Percentiles rank a stretch among this genome's conserved stretches.
phyloP scores from a whole-genome alignment of 2,113 vertebrate species.

The Procavia capensis region DNA sequence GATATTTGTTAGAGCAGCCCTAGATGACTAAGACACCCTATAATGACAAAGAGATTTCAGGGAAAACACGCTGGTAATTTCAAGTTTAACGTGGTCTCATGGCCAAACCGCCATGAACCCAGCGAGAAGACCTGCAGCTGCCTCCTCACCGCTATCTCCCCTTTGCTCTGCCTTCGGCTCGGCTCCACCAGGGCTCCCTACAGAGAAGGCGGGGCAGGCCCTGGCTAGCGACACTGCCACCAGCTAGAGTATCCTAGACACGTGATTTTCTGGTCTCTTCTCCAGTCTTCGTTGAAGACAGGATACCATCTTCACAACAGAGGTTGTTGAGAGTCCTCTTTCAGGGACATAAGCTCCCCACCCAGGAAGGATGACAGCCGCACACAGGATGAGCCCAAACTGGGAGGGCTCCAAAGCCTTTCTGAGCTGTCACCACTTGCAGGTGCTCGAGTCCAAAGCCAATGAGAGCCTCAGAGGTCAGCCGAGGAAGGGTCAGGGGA shows the following conservation, averaged over 20 bases:
- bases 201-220: neutral
- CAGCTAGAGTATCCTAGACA: neutral
- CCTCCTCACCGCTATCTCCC: neutral
- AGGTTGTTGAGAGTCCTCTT: neutral
- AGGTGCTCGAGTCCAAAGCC: neutral
- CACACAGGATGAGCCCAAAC: neutral
- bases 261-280: neutral
- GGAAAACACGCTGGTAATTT: neutral
- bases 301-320: neutral
- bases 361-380: neutral
- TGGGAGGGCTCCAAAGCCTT: neutral
- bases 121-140: neutral
- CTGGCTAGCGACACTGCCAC: neutral
- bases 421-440: neutral
- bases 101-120: neutral
- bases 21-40: no score
- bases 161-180: neutral
- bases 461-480: neutral
- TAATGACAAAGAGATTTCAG: neutral
- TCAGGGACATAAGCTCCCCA: neutral
- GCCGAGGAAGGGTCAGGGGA: neutral
- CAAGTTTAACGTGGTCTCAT: neutral
- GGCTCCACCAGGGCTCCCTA: neutral
- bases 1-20: no score
- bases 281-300: neutral